Conservation (phyloP, 2,113 vertebrate genomes). For the Neotragus pygmaeus region DNA sequence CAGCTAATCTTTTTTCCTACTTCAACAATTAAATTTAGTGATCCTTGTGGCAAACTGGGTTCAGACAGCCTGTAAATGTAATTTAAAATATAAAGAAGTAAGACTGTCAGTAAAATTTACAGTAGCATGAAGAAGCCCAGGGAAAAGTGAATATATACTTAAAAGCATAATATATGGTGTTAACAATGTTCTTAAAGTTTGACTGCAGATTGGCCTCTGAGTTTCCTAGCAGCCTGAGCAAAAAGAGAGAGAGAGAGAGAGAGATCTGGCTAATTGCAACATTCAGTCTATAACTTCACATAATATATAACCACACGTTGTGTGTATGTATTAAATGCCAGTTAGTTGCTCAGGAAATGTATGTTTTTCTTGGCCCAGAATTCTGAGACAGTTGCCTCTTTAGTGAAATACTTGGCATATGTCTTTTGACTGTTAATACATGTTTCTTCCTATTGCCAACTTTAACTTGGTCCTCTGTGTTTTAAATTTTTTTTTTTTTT, state of each 20-base stretch:
- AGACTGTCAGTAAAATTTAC: background rate
- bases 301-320: background rate
- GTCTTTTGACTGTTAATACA: background rate
- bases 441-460: background rate
- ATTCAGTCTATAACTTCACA: background rate
- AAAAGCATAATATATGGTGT: background rate
- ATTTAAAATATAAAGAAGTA: background rate
- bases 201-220: background rate
- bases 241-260: background rate
- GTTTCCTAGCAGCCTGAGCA: background rate
- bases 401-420: background rate
- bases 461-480: background rate
- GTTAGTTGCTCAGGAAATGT: background rate
- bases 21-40: slow-evolving; percentile 26
- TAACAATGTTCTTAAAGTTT: background rate
- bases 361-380: background rate
- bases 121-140: background rate
- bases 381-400: background rate
- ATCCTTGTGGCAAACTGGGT: background rate
- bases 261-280: background rate
- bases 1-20: background rate
- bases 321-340: background rate
- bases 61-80: background rate
- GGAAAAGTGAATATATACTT: background rate
- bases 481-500: slow-evolving; percentile 5